Conservation (phyloP, 2,113 vertebrate genomes). For the Scolopax mira region DNA sequence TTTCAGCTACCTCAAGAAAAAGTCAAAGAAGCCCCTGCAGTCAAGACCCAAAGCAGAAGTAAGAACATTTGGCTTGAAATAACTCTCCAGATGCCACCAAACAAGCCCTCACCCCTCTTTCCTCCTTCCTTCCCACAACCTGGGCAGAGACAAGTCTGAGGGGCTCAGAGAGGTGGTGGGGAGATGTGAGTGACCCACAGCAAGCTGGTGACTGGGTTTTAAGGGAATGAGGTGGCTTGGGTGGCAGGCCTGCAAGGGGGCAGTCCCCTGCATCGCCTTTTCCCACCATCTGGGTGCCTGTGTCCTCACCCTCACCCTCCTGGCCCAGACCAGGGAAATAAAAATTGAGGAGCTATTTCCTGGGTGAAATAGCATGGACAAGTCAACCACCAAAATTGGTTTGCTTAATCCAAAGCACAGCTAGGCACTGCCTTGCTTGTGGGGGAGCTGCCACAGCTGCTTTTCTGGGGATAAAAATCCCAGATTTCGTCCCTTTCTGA, state of each 20-base stretch:
- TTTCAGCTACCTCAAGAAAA: background rate
- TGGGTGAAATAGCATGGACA: background rate
- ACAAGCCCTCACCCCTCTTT: background rate
- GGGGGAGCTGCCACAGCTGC: background rate
- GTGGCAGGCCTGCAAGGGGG: background rate
- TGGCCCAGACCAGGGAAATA: fast-evolving
- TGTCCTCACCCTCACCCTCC: background rate
- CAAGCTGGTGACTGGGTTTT: background rate
- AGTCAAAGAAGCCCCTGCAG: background rate
- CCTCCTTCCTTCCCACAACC: background rate
- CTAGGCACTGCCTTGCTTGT: background rate
- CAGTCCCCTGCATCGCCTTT: fast-evolving
- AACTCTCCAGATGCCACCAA: background rate
- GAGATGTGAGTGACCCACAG: background rate
- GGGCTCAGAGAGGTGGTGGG: background rate
- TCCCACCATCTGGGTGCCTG: fast-evolving
- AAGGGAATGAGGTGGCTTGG: background rate
- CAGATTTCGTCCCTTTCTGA: background rate
- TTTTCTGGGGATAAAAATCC: background rate
- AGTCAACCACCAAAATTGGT: fast-evolving
- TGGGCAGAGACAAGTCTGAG: background rate
- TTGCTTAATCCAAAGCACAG: background rate
- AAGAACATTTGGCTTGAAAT: background rate
- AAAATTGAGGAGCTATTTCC: fast-evolving
- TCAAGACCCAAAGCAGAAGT: background rate